Evolutionary conservation across 2,797 vertebrate genomes (phyloP), one percentile per base, ranked within the genome.

Genomic region (Mionectes olivaceus): DNA sequence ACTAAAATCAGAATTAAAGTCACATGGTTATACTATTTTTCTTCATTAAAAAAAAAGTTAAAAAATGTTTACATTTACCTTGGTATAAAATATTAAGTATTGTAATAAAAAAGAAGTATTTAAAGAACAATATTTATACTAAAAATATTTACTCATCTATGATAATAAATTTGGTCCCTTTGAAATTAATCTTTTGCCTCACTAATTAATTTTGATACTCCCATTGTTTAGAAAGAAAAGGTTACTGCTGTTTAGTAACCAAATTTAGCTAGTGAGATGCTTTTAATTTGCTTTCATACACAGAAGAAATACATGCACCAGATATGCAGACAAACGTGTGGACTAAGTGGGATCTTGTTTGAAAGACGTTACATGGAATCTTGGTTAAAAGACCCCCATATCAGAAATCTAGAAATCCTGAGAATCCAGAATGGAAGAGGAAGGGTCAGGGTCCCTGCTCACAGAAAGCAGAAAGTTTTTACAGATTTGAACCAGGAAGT

Each of bases 251-350:
- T 75, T 91, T 81, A 86, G 68, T 82, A 90, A 92, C 73, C 64
- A 91, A 87, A 94, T 93, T 49, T 83, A 71, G 33, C 28, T 86
- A 52, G 41, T 60, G 92, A 37, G 67, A 78, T 87, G 71, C 5
- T 83, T 97, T 93, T 87, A 81, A 89, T 94, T 89, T 94, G 67
- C 35, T 90, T 94, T 75, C 75, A 37, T 57, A 78, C n/a, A 74
- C 46, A 55, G 56, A 94, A 77, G 71, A 96, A 65, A 92, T 70
- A 59, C 74, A 61, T 24, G 10, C 32, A 77, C 8, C 22, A 84
- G 53, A 55, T 49, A 64, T 88, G n/a, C 18, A 91, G 74, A 87
- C 23, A 73, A 94, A 74, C 11, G 3, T 53, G 14, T 10, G 7
- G 17, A 71, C 53, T 81, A 86, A 78, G 70, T n/a, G 5, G 19